Evolutionary conservation across 2,797 vertebrate species (phyloP).

Genomic region (Knipowitschia caucasica): DNA sequence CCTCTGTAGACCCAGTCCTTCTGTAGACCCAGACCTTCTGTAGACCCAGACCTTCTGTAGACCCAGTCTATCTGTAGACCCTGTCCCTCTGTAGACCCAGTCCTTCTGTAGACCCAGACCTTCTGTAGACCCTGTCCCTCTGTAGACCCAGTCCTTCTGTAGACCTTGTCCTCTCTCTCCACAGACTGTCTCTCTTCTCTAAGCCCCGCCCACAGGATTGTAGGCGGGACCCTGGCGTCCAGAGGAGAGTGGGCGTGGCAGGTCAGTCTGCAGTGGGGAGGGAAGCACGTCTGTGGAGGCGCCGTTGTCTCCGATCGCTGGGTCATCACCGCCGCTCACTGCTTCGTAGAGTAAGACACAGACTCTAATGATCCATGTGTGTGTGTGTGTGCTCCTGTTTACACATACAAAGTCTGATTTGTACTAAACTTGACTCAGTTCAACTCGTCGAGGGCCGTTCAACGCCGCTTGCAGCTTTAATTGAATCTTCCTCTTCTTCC

Average conservation of each 20-base stretch:
- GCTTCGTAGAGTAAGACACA: constrained; percentile 73
- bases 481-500: neutral
- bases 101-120: too few relatives aligned
- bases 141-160: too few relatives aligned
- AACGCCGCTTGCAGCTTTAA: neutral
- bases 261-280: constrained; percentile 76
- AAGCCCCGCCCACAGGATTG: constrained; percentile 53
- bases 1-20: too few relatives aligned
- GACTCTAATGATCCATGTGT: constrained; percentile 10
- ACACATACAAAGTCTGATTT: neutral
- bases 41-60: too few relatives aligned
- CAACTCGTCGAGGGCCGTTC: too few relatives aligned
- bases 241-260: constrained; percentile 73
- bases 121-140: too few relatives aligned
- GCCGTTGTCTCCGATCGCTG: constrained; percentile 68
- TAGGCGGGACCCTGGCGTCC: constrained; percentile 63
- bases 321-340: constrained; percentile 81
- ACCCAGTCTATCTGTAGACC: too few relatives aligned
- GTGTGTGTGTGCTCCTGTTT: too few relatives aligned
- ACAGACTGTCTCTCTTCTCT: constrained; percentile 51
- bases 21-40: too few relatives aligned
- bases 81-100: too few relatives aligned
- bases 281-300: constrained; percentile 73
- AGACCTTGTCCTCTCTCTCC: too few relatives aligned
- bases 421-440: neutral